phyloP scores from a whole-genome alignment of 30 jellyfish, hydroid and myxozoan species.

The Pseudorhiza aurosa region DNA sequence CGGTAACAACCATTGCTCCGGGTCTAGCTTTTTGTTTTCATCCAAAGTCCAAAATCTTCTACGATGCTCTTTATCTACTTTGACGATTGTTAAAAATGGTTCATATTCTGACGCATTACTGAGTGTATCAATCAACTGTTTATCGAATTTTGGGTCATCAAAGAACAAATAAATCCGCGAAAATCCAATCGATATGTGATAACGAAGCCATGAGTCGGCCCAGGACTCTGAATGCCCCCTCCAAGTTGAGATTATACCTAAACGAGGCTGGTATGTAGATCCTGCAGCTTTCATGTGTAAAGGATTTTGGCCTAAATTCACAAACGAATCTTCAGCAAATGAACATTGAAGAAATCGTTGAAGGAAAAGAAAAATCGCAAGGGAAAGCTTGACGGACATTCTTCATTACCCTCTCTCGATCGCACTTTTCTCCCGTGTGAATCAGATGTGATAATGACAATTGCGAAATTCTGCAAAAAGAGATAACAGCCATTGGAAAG shows the following conservation, averaged over 20 bases:
- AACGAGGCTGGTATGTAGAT: neutral
- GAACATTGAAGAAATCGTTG: neutral
- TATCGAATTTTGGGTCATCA: constrained; percentile 52
- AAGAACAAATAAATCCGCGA: constrained; percentile 56
- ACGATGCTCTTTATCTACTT: constrained; percentile 46
- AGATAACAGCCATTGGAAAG: too few species aligned
- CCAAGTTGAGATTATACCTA: constrained; percentile 65
- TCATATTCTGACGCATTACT: constrained; percentile 32
- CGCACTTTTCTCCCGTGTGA: too few species aligned
- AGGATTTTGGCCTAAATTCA: constrained; percentile 35
- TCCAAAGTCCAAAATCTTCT: constrained; percentile 41
- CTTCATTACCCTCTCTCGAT: too few species aligned
- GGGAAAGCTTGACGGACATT: neutral
- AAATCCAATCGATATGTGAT: constrained; percentile 60
- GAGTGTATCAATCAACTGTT: constrained; percentile 11
- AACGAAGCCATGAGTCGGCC: constrained; percentile 78
- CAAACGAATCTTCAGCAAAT: constrained; percentile 42
- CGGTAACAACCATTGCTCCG: constrained; percentile 54
- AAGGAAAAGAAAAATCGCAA: neutral
- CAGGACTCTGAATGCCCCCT: constrained; percentile 59
- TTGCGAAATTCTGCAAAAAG: too few species aligned
- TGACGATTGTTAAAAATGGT: constrained; percentile 14
- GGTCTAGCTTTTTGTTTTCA: constrained; percentile 9
- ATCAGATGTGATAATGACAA: too few species aligned
- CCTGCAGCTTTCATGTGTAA: constrained; percentile 19